Evolutionary conservation across 2,113 vertebrate species (phyloP).

Genomic region (Rynchops niger): DNA sequence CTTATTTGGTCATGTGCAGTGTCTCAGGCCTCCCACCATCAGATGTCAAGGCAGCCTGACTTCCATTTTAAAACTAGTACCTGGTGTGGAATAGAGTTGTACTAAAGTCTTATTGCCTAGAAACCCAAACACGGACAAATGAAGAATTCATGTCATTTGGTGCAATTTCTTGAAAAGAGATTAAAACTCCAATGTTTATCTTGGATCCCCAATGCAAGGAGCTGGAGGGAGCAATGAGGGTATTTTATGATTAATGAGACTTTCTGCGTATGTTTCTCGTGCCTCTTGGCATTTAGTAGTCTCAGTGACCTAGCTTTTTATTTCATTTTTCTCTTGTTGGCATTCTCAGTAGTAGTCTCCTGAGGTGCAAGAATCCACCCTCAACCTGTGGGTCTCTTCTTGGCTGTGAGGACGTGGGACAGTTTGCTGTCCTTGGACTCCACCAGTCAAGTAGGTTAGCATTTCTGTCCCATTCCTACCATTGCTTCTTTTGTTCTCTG

Average conservation of each 20-base stretch:
- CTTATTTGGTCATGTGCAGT: constrained; percentile 19
- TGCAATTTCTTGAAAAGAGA: constrained; percentile 60
- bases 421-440: background rate
- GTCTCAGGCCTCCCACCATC: constrained; percentile 37
- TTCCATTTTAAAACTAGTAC: constrained; percentile 58
- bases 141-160: background rate
- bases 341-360: background rate
- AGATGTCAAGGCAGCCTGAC: constrained; percentile 9
- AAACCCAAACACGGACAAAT: constrained; percentile 42
- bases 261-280: background rate
- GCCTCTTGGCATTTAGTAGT: constrained; percentile 18
- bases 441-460: background rate
- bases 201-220: constrained; percentile 14
- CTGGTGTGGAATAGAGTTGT: background rate
- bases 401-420: background rate
- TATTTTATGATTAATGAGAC: constrained; percentile 28
- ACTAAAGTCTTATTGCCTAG: constrained; percentile 41
- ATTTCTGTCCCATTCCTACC: background rate
- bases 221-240: background rate
- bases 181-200: constrained; percentile 35
- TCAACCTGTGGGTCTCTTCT: background rate
- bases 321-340: constrained; percentile 1
- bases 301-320: constrained; percentile 32
- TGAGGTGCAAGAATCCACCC: background rate
- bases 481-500: background rate